A percentile compares a stretch with the other conserved stretches of the same genome.
These are phyloP conservation scores for Macrosoma leucophasiata DNA, from an alignment of 2,888 invertebrate species.

Conservation along the genomic window DNA sequence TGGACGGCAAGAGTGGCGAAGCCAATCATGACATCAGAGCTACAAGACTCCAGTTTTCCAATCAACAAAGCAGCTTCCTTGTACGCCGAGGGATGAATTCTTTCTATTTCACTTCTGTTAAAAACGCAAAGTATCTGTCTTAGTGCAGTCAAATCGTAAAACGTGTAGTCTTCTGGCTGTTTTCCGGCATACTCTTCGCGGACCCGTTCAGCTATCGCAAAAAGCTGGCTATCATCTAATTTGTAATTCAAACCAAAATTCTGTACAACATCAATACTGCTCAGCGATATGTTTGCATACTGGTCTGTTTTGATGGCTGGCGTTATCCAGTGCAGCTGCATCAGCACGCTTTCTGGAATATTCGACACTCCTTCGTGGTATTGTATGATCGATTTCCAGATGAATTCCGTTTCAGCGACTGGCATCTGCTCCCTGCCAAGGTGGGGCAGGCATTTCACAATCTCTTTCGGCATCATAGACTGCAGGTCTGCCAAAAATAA, in stretches of 20 bases:
- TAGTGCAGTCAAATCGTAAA: conserved; percentile 70
- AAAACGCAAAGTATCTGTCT: conserved; percentile 75
- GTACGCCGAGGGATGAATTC: conserved; percentile 71
- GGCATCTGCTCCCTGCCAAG: conserved; percentile 45
- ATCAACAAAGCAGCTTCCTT: conserved; percentile 62
- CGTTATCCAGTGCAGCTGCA: conserved; percentile 61
- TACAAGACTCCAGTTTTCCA: conserved; percentile 62
- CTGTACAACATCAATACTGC: conserved; percentile 68
- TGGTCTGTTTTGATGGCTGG: conserved; percentile 64
- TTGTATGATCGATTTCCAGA: conserved; percentile 52
- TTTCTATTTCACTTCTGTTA: conserved; percentile 64
- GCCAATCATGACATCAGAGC: conserved; percentile 50
- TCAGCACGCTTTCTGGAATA: conserved; percentile 59
- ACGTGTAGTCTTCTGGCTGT: conserved; percentile 71
- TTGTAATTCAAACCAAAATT: conserved; percentile 72
- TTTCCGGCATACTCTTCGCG: conserved; percentile 70
- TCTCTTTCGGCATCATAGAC: conserved; percentile 40
- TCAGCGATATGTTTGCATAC: conserved; percentile 67
- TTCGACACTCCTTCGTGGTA: conserved; percentile 44
- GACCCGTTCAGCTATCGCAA: conserved; percentile 66
- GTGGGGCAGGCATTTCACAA: conserved; percentile 51
- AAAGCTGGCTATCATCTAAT: conserved; percentile 52
- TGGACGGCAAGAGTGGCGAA: conserved; percentile 63
- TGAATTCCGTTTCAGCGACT: conserved; percentile 40
- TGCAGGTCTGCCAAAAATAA: conserved; percentile 36